These are phyloP conservation scores for Aphelinus atriplicis DNA, from an alignment of 1,140 invertebrate species.

Conservation along the genomic window DNA sequence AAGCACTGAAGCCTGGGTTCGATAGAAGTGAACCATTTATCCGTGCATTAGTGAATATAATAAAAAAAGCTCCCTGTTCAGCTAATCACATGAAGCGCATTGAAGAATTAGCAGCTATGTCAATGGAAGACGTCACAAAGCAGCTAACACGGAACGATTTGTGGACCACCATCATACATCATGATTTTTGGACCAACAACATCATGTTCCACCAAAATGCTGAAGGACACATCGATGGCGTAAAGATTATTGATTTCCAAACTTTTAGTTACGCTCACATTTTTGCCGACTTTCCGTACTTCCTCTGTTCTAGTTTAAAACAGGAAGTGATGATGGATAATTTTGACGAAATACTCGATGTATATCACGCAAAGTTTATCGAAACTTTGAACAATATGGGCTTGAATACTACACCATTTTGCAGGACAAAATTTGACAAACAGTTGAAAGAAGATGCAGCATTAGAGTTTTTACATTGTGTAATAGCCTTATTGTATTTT, in stretches of 20 bases:
- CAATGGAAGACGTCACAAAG: too few species aligned
- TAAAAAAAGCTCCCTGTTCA: too few species aligned
- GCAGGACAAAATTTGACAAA: neutral
- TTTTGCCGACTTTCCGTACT: neutral
- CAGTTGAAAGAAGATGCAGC: neutral
- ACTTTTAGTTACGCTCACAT: neutral
- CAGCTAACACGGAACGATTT: too few species aligned
- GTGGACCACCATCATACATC: too few species aligned
- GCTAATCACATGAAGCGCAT: too few species aligned
- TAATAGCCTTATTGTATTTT: neutral
- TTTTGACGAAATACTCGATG: constrained; percentile 18
- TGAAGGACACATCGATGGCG: neutral
- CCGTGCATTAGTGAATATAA: constrained; percentile 1
- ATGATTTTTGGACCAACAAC: too few species aligned
- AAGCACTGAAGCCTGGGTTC: neutral
- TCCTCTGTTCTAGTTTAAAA: neutral
- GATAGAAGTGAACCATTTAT: neutral
- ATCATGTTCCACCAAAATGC: constrained; percentile 51
- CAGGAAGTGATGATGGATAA: neutral
- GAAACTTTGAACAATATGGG: neutral
- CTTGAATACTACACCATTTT: neutral
- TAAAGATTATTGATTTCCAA: constrained; percentile 22
- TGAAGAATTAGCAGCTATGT: too few species aligned
- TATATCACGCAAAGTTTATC: neutral
- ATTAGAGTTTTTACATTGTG: neutral